Conservation (phyloP, 2,888 invertebrate species). For the Dynastes hyllus region DNA sequence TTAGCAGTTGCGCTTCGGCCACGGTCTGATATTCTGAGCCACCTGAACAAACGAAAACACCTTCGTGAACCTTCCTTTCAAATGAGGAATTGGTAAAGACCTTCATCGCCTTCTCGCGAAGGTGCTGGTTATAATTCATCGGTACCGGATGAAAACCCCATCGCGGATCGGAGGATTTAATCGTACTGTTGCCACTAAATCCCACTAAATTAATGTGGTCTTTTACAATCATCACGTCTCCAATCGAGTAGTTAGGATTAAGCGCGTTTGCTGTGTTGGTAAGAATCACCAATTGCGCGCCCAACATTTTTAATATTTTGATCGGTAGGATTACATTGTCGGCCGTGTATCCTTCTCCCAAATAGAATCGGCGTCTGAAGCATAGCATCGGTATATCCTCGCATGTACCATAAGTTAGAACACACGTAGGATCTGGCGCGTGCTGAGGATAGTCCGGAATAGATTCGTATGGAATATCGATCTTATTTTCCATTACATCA, state of each 20-base stretch:
- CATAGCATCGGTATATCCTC: conserved; percentile 86
- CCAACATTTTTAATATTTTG: conserved; percentile 93
- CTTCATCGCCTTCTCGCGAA: conserved; percentile 78
- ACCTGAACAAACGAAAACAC: conserved; percentile 92
- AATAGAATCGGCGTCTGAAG: conserved; percentile 96
- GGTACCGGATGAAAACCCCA: conserved; percentile 93
- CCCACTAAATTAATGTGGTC: conserved; percentile 97
- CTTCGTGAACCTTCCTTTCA: conserved; percentile 77
- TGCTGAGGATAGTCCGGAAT: conserved; percentile 91
- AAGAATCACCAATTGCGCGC: conserved; percentile 87
- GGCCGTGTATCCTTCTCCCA: conserved; percentile 93
- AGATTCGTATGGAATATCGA: conserved; percentile 83
- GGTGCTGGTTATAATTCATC: conserved; percentile 85
- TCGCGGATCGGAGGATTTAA: conserved; percentile 91
- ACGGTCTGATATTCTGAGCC: conserved; percentile 96
- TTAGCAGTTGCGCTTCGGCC: conserved; percentile 87
- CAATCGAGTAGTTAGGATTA: conserved; percentile 86
- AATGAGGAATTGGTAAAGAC: conserved; percentile 69
- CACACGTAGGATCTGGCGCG: conserved; percentile 88
- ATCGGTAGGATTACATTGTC: conserved; percentile 94
- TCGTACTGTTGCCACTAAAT: conserved; percentile 79
- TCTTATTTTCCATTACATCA: conserved; percentile 79
- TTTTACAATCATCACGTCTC: conserved; percentile 95
- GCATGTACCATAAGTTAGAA: conserved; percentile 89
- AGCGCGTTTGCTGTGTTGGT: conserved; percentile 97